These are phyloP conservation scores for Gnatocerus cornutus DNA, from an alignment of 2,888 invertebrate genomes.

Conservation along the genomic window DNA sequence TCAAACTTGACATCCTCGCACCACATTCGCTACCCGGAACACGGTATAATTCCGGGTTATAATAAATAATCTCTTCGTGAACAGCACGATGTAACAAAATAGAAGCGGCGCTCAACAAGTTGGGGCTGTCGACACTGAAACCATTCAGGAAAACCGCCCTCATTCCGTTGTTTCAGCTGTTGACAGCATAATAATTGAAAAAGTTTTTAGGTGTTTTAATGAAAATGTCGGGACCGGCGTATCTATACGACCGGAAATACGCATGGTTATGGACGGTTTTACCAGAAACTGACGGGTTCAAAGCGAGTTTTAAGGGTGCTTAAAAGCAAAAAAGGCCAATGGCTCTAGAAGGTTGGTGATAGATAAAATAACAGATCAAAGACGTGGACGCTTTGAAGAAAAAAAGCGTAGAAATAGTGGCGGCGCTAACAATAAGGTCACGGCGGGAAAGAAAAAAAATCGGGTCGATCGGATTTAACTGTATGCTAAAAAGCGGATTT, in stretches of 20 bases:
- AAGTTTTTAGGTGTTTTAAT: conserved; percentile 59
- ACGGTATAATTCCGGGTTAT: conserved; percentile 34
- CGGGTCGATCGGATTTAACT: too few species aligned
- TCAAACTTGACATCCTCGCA: not conserved
- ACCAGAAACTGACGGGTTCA: not conserved
- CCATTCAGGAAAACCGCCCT: conserved; percentile 33
- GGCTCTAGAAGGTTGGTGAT: not conserved
- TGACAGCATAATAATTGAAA: conserved; percentile 62
- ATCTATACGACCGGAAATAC: conserved; percentile 27
- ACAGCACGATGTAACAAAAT: conserved; percentile 19
- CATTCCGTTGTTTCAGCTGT: conserved; percentile 53
- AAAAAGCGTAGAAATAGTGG: not conserved
- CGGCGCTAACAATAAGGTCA: not conserved
- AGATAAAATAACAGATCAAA: conserved; percentile 5
- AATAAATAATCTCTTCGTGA: conserved; percentile 42
- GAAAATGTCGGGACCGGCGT: conserved; percentile 47
- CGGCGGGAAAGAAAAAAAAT: not conserved
- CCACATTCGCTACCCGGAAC: conserved; percentile 7
- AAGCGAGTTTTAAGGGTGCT: not conserved
- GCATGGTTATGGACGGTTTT: not conserved
- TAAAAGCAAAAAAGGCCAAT: not conserved
- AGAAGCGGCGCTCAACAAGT: conserved; percentile 38
- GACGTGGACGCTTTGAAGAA: conserved; percentile 1
- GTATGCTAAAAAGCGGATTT: too few species aligned
- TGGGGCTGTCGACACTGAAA: conserved; percentile 32